These are phyloP conservation scores for Plagodis pulveraria DNA, from an alignment of 2,888 invertebrate species.

Conservation along the genomic window DNA sequence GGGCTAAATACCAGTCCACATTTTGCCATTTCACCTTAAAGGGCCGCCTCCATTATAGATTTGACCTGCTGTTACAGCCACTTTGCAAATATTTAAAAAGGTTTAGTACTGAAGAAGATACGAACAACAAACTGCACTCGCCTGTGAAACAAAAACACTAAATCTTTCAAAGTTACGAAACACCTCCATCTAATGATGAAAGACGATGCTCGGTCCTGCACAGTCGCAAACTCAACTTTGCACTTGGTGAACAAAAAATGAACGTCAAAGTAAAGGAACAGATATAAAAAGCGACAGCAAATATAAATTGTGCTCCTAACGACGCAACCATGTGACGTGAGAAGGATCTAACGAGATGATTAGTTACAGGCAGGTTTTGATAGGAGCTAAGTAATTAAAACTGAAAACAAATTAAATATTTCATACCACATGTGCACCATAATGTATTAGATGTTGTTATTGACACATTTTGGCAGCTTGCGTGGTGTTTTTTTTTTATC, in stretches of 20 bases:
- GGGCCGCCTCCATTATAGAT: no score
- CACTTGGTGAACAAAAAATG: slow-evolving; percentile 16
- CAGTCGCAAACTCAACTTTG: slow-evolving; percentile 34
- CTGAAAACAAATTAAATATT: no score
- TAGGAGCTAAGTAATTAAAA: slow-evolving; percentile 21
- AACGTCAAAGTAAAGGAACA: neutral
- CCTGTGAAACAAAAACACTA: slow-evolving; percentile 39
- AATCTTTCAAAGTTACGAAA: slow-evolving; percentile 47
- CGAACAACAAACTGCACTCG: slow-evolving; percentile 39
- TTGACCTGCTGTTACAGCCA: no score
- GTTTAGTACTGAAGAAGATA: neutral
- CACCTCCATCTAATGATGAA: slow-evolving; percentile 47
- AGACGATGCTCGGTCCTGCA: slow-evolving; percentile 35
- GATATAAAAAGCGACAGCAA: slow-evolving; percentile 1
- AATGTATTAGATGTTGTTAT: no score
- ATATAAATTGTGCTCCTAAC: slow-evolving; percentile 25
- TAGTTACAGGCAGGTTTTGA: slow-evolving; percentile 35
- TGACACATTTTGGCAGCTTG: no score
- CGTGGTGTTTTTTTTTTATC: no score
- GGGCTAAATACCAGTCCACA: no score
- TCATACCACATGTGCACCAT: no score
- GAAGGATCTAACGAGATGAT: slow-evolving; percentile 35
- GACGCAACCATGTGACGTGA: slow-evolving; percentile 37
- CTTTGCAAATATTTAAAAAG: no score
- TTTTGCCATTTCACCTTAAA: no score